Base-by-base conservation (phyloP, 2,888 invertebrate species). In the Nasonia oneida region DNA sequence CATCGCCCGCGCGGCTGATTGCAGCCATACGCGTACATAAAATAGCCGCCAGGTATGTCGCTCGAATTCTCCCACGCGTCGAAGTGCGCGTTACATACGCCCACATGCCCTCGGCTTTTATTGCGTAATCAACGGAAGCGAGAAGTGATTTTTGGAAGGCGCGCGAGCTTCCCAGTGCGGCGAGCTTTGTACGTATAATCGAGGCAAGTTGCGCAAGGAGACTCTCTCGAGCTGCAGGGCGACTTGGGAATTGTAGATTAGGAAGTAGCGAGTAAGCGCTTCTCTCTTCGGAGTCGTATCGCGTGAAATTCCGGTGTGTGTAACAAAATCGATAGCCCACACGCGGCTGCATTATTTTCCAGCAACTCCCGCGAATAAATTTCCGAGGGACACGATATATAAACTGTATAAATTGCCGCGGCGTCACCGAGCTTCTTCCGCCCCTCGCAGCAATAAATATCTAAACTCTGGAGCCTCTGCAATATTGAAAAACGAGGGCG, bases 321-420 rank as follows among this genome's bases (percentile, higher is more conserved):
- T 29, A 29, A 29, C 29, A 57, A 79, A 79, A 33, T 70, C 79
- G 50, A 50, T 33, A 50, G 18, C 18, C 33, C 47, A 47, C 47
- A 2, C 10, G 18, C 5, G 10, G 12, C 14, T 6, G 15, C 33
- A 47, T 47, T 42, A 42, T 57, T 57, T 57, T 57, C 3, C 78
- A n/a, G 37, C 39, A 23, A 18, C 53, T 10, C 71, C 37, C 50
- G 37, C 29, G 39, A 42, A 79, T 81, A 73, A 29, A 81, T 57
- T 81, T 23, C 39, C 70, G 33, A 6, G 37, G 47, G 29, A 73
- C 42, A 81, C 29, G 1, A 29, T 29, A 70, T 70, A 71, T 47
- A 2, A 73, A 73, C 39, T 23, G 71, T 73, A 79, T 67, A 73
- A 73, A 73, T 81, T 81, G 33, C 29, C 29, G 33, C 53, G 23